Evolutionary conservation across 2,888 invertebrate genomes (phyloP).

Genomic region (Panopea generosa): DNA sequence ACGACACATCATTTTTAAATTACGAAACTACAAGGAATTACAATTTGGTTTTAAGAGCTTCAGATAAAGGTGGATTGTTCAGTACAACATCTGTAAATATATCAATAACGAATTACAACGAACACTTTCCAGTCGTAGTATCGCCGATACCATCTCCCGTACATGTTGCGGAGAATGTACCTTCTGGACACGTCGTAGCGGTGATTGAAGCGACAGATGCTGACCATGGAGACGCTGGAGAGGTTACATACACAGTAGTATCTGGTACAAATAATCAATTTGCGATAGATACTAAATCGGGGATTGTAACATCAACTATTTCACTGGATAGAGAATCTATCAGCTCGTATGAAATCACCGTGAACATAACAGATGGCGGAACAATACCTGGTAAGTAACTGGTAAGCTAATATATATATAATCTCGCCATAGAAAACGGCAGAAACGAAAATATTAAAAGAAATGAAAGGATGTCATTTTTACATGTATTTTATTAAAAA

Average conservation of each 20-base stretch:
- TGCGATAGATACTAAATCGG: constrained; percentile 57
- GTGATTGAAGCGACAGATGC: constrained; percentile 72
- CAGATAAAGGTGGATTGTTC: constrained; percentile 94
- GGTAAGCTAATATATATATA: too few relatives aligned
- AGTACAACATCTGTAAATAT: constrained; percentile 90
- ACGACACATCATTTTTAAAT: constrained; percentile 63
- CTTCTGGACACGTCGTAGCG: constrained; percentile 59
- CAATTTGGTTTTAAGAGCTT: constrained; percentile 89
- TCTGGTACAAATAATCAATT: constrained; percentile 56
- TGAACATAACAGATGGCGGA: too few relatives aligned
- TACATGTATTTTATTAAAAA: too few relatives aligned
- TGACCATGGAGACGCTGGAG: constrained; percentile 72
- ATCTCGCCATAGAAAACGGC: too few relatives aligned
- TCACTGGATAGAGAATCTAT: constrained; percentile 46
- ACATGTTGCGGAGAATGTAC: constrained; percentile 66
- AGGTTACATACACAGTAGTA: constrained; percentile 59
- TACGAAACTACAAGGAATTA: constrained; percentile 60
- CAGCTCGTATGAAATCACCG: constrained; percentile 25
- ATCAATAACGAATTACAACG: constrained; percentile 69
- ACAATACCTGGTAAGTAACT: too few relatives aligned
- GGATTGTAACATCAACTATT: constrained; percentile 43
- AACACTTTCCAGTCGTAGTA: constrained; percentile 67
- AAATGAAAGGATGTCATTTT: too few relatives aligned
- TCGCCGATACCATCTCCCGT: constrained; percentile 38
- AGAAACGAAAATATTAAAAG: too few relatives aligned